Base-by-base conservation (phyloP, 64 coral and sea anemone species). In the Acropora yongei region DNA sequence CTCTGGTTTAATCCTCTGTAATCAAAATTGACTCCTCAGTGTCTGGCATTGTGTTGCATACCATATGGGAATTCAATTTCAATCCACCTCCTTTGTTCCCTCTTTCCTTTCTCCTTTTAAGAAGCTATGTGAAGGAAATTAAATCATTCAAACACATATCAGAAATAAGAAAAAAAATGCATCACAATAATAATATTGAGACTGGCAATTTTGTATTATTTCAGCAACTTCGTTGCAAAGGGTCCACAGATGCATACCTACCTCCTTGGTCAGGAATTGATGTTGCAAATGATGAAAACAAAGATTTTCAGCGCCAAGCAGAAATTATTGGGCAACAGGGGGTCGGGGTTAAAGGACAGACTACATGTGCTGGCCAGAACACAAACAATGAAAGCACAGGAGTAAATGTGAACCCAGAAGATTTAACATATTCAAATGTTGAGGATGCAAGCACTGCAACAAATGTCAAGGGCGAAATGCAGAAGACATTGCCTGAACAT, bases 211-310 rank as follows among this genome's bases (percentile, higher is more conserved):
- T 55, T 55, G 51, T 2, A 7, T 55, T 10, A 41, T 30, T 30
- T 30, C 72, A 96, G 94, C 94, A 96, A 96, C 86, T 96, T 49
- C 46, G 88, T 61, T 49, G 85, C 43, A 78, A 88, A 63, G 90
- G 90, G 6, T 43, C 74, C 14, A 18, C 75, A 58, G 72, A 10
- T 12, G 82, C 69, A 50, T 20, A 69, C 13, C 79, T 96, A 39
- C 94, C 94, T 19, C 39, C 80, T 39, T 92, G 94, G 94, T 77
- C 88, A 42, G 92, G 90, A 17, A 47, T n/a, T 61, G 58, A 68
- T 14, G 3, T 16, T 4, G 10, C 10, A 7, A 76, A 51, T 44
- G 58, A 12, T 44, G 20, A 74, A 44, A 41, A 72, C 8, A 66
- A n/a, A 72, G 80, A 61, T 20, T 3, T 39, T 46, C 77, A 10